These are phyloP conservation scores for Ataeniobius toweri DNA, from an alignment of 2,797 vertebrate genomes.

Conservation along the genomic window DNA sequence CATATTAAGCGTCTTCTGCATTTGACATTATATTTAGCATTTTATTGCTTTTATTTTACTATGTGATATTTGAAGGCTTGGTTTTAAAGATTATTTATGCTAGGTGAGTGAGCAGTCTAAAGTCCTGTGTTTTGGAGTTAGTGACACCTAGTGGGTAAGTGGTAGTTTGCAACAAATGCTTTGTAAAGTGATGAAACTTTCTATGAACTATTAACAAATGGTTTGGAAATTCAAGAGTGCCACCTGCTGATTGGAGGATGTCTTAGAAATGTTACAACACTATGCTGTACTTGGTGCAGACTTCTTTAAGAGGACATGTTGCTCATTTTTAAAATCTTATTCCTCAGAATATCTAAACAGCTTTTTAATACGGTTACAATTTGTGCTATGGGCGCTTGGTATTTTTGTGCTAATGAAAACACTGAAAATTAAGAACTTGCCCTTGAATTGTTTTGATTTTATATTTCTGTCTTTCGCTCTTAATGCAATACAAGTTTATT, in stretches of 20 bases:
- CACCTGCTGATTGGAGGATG: neutral
- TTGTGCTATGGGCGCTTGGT: neutral
- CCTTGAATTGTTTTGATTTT: conserved; percentile 1
- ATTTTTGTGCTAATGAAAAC: neutral
- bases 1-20: neutral
- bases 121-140: neutral
- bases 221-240: neutral
- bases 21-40: neutral
- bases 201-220: neutral
- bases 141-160: neutral
- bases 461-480: conserved; percentile 4
- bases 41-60: neutral
- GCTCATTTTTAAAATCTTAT: neutral
- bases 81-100: neutral
- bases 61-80: neutral
- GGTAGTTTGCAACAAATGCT: neutral
- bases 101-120: neutral
- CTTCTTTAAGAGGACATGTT: neutral
- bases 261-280: neutral
- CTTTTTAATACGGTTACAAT: neutral
- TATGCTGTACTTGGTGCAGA: neutral
- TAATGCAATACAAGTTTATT: conserved; percentile 9
- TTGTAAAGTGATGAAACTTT: too few species aligned
- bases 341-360: neutral
- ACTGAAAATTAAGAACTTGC: neutral